A percentile compares a stretch with the other conserved stretches of the same genome.
Evolutionary conservation across 2,797 vertebrate genomes (phyloP).

Genomic region (Syngnathus rostellatus): DNA sequence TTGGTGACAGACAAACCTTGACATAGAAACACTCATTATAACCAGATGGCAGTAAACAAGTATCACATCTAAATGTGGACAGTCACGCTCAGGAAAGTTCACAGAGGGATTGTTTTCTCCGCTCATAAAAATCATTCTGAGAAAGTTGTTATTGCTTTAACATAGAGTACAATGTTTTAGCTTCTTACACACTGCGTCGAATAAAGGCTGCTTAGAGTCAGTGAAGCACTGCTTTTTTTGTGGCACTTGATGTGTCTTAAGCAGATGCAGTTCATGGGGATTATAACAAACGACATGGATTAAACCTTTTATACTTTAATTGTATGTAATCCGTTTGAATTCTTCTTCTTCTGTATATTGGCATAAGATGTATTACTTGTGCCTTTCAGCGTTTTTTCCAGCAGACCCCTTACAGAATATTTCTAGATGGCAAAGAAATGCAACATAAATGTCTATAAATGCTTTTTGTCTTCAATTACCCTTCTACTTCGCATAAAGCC

Average conservation of each 20-base stretch:
- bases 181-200: slow-evolving; percentile 10
- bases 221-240: background rate
- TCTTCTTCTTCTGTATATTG: slow-evolving; percentile 20
- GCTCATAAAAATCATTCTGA: background rate
- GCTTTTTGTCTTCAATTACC: slow-evolving; percentile 35
- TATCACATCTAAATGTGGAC: background rate
- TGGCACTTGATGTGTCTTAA: slow-evolving; percentile 29
- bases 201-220: slow-evolving; percentile 15
- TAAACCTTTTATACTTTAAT: slow-evolving; percentile 40
- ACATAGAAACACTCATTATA: background rate
- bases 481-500: slow-evolving; percentile 37
- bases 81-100: background rate
- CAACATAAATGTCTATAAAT: slow-evolving; percentile 30
- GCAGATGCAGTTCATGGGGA: slow-evolving; percentile 23
- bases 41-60: background rate
- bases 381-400: slow-evolving; percentile 11
- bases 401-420: slow-evolving; percentile 20
- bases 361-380: slow-evolving; percentile 20
- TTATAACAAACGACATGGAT: slow-evolving; percentile 39
- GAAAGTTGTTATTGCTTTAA: background rate
- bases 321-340: slow-evolving; percentile 40
- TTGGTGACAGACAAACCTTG: background rate
- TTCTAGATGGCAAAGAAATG: slow-evolving; percentile 30
- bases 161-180: background rate
- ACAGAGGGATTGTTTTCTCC: background rate